A percentile compares a stretch with the other conserved stretches of the same genome.
phyloP scores from a whole-genome alignment of 2,797 vertebrate genomes.

The Takifugu ocellatus region DNA sequence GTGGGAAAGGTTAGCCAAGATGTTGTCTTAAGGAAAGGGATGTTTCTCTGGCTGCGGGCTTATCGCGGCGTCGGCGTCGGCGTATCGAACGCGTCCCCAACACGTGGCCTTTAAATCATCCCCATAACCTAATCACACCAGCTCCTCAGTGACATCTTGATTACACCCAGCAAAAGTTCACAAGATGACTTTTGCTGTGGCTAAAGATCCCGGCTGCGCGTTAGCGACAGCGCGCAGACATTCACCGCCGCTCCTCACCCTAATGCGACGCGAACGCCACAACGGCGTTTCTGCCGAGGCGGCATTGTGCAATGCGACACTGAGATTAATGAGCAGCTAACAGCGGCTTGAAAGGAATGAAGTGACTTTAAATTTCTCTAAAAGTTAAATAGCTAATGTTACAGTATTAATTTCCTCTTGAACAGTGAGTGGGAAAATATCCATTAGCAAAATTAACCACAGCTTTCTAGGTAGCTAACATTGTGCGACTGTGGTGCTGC shows the following conservation, averaged over 20 bases:
- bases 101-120: conserved; percentile 74
- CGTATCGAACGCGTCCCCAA: conserved; percentile 72
- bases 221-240: conserved; percentile 61
- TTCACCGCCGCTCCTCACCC: conserved; percentile 53
- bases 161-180: conserved; percentile 52
- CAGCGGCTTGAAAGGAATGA: conserved; percentile 95
- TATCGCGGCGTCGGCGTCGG: conserved; percentile 50
- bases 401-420: conserved; percentile 98
- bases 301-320: conserved; percentile 72
- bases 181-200: conserved; percentile 67
- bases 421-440: conserved; percentile 99
- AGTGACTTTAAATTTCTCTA: conserved; percentile 99
- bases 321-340: conserved; percentile 92
- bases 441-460: conserved; percentile 99
- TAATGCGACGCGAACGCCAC: conserved; percentile 73
- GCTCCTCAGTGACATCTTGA: conserved; percentile 66
- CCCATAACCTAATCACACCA: conserved; percentile 54
- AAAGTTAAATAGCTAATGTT: conserved; percentile 99
- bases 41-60: conserved; percentile 51
- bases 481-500: conserved; percentile 88
- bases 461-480: conserved; percentile 99
- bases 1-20: conserved; percentile 27
- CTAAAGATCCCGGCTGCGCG: conserved; percentile 58
- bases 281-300: conserved; percentile 71
- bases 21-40: conserved; percentile 49